A percentile compares a stretch with the other conserved stretches of the same genome.
Evolutionary conservation across 2,888 invertebrate genomes (phyloP).

Genomic region (Nemotelus pantherinus): DNA sequence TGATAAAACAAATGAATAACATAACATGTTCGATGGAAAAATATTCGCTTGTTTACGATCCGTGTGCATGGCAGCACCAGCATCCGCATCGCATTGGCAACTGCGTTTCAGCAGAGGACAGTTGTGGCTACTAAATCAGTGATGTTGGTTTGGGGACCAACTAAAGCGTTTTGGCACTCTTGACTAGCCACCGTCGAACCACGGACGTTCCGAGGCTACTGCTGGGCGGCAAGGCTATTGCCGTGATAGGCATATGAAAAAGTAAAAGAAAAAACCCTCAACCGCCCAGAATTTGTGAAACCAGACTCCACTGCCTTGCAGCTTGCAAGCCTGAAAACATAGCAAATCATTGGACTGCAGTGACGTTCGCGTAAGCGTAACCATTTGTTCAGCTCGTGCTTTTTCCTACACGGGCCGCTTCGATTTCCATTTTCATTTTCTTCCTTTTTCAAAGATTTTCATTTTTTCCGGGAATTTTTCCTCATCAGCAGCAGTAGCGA

Average conservation of each 20-base stretch:
- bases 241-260: conserved; percentile 9
- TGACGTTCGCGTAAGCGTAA: conserved; percentile 41
- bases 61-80: not conserved
- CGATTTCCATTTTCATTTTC: conserved; percentile 34
- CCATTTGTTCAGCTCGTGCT: conserved; percentile 13
- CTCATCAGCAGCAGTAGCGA: conserved; percentile 9
- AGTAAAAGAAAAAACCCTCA: conserved; percentile 33
- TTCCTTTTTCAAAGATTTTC: conserved; percentile 36
- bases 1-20: too few relatives aligned
- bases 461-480: conserved; percentile 34
- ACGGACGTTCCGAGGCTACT: conserved; percentile 7
- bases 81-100: not conserved
- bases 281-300: conserved; percentile 44
- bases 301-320: conserved; percentile 47
- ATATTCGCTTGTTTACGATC: not conserved
- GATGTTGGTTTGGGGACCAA: conserved; percentile 26
- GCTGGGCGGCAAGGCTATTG: conserved; percentile 4
- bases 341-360: conserved; percentile 50
- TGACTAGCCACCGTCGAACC: conserved; percentile 23
- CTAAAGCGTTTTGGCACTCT: conserved; percentile 41
- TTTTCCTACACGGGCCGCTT: conserved; percentile 12
- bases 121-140: conserved; percentile 40
- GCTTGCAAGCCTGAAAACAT: conserved; percentile 45
- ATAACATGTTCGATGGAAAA: too few relatives aligned
- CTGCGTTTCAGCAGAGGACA: conserved; percentile 23